phyloP scores from a whole-genome alignment of 2,113 vertebrate species.

The Corynorhinus townsendii region DNA sequence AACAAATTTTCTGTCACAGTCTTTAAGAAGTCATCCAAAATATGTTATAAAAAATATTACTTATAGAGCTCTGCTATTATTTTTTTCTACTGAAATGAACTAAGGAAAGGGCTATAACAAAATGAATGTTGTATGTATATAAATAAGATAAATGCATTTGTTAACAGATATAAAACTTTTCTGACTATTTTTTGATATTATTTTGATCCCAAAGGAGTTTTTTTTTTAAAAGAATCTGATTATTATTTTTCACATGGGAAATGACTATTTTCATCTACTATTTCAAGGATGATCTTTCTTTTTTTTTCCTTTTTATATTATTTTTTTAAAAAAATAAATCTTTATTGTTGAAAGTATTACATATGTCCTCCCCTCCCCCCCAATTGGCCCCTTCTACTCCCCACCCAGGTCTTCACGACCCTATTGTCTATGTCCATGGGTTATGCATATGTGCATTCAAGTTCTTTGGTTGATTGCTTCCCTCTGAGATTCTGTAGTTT shows the following conservation, averaged over 20 bases:
- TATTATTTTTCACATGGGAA: background rate
- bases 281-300: background rate
- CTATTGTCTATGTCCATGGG: too few relatives aligned
- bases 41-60: background rate
- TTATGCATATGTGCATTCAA: too few relatives aligned
- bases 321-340: too few relatives aligned
- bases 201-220: background rate
- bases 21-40: constrained; percentile 8
- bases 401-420: too few relatives aligned
- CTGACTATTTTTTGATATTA: background rate
- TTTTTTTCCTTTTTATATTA: too few relatives aligned
- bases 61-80: background rate
- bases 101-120: background rate
- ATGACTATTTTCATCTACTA: background rate
- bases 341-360: too few relatives aligned
- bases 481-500: too few relatives aligned
- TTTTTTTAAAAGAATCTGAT: background rate
- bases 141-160: background rate
- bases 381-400: too few relatives aligned
- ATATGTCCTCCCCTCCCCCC: too few relatives aligned
- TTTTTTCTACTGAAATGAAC: background rate
- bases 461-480: too few relatives aligned
- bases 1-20: background rate
- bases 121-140: background rate
- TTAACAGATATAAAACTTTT: background rate